A percentile compares a stretch with the other conserved stretches of the same genome.
Conservation (phyloP, 2,888 invertebrate genomes). For the Philonicus albiceps region DNA sequence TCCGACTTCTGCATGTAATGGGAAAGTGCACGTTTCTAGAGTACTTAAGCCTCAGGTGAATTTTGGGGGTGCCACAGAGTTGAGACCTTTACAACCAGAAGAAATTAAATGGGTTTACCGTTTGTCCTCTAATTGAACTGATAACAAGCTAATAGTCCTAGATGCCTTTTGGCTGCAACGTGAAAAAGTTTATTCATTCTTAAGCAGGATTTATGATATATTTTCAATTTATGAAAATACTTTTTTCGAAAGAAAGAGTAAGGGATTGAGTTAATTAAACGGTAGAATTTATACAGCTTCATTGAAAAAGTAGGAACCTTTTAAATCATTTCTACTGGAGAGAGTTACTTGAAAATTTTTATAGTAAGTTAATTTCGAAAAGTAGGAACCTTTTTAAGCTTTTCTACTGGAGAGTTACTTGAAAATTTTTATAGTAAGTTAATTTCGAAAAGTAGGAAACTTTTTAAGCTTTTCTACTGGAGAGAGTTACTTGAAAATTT, state of each 20-base stretch:
- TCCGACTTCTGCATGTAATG: not conserved
- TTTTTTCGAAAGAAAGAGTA: not conserved
- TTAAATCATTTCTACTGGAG: no score
- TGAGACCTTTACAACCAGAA: not conserved
- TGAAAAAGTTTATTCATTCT: not conserved
- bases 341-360: no score
- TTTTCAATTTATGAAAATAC: not conserved
- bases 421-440: no score
- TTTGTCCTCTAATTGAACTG: not conserved
- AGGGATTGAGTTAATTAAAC: not conserved
- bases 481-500: no score
- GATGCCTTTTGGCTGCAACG: not conserved
- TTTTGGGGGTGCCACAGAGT: not conserved
- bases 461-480: no score
- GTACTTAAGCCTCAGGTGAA: not conserved
- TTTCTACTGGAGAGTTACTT: no score
- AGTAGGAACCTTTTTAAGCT: no score
- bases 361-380: no score
- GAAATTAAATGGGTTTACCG: not conserved
- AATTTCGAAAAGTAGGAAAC: no score
- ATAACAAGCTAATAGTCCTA: not conserved
- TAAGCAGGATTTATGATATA: not conserved
- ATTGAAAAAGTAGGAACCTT: no score
- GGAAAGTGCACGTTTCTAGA: not conserved
- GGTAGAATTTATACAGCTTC: no score